These are phyloP conservation scores for Hippocampus barbouri DNA, from an alignment of 2,113 vertebrate species.

Conservation along the genomic window DNA sequence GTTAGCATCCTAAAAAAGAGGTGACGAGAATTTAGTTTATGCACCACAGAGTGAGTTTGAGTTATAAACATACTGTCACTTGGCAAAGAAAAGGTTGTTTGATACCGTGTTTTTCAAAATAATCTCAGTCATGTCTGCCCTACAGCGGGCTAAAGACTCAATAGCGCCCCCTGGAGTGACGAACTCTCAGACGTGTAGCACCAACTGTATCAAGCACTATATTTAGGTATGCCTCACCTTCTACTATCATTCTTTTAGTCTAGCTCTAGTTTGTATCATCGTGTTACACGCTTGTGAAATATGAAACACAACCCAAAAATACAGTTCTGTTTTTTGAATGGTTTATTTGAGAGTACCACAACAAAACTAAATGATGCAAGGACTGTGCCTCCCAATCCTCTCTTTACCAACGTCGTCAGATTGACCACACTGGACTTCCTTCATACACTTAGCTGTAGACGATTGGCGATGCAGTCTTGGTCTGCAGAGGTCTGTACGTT, in stretches of 20 bases:
- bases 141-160: slow-evolving; percentile 57
- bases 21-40: slow-evolving; percentile 28
- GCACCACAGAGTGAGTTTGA: slow-evolving; percentile 10
- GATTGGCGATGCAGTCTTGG: slow-evolving; percentile 44
- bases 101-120: slow-evolving; percentile 23
- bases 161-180: slow-evolving; percentile 51
- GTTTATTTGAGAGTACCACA: slow-evolving; percentile 60
- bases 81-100: slow-evolving; percentile 27
- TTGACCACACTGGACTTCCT: slow-evolving; percentile 39
- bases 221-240: slow-evolving; percentile 42
- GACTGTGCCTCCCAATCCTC: slow-evolving; percentile 68
- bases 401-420: slow-evolving; percentile 46
- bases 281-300: slow-evolving; percentile 49
- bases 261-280: slow-evolving; percentile 44
- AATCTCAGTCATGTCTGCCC: slow-evolving; percentile 40
- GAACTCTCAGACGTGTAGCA: slow-evolving; percentile 51
- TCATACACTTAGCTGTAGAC: slow-evolving; percentile 54
- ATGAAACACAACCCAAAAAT: slow-evolving; percentile 45
- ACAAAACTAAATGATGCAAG: slow-evolving; percentile 70
- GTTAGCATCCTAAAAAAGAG: slow-evolving; percentile 17
- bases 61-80: slow-evolving; percentile 14
- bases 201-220: slow-evolving; percentile 55
- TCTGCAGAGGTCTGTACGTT: slow-evolving; percentile 36
- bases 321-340: slow-evolving; percentile 44
- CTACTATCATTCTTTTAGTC: slow-evolving; percentile 44